A percentile compares a stretch with the other conserved stretches of the same genome.
Evolutionary conservation across 2,888 invertebrate species (phyloP).

Genomic region (Cosmia pyralina): DNA sequence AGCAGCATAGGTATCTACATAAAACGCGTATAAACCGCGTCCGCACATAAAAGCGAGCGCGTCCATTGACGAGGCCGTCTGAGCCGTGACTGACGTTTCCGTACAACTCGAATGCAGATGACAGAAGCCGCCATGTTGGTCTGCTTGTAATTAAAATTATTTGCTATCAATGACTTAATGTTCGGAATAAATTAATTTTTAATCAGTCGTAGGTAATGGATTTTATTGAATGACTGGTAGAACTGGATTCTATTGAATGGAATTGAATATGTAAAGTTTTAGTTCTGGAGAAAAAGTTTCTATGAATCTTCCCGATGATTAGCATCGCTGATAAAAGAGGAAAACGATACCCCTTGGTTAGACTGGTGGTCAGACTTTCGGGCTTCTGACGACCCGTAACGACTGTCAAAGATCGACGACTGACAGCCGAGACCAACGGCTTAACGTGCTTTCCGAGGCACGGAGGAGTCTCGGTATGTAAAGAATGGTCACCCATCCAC

Average conservation of each 20-base stretch:
- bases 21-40: conserved; percentile 9
- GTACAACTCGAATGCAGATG: conserved; percentile 52
- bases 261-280: conserved; percentile 35
- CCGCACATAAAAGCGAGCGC: conserved; percentile 24
- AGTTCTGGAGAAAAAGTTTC: neutral
- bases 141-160: conserved; percentile 55
- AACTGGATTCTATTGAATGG: conserved; percentile 20
- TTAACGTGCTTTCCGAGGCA: no score
- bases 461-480: no score
- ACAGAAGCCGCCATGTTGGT: conserved; percentile 51
- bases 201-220: conserved; percentile 46
- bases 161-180: conserved; percentile 49
- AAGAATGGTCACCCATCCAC: no score
- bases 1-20: conserved; percentile 12
- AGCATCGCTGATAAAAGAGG: no score
- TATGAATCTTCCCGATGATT: no score
- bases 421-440: no score
- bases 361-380: no score
- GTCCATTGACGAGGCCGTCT: conserved; percentile 18
- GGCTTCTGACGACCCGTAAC: no score
- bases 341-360: no score
- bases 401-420: no score
- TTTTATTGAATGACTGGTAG: conserved; percentile 26
- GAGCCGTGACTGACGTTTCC: conserved; percentile 62
- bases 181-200: conserved; percentile 43